Conservation (phyloP, 2,113 vertebrate species). For the Zosterops borbonicus region DNA sequence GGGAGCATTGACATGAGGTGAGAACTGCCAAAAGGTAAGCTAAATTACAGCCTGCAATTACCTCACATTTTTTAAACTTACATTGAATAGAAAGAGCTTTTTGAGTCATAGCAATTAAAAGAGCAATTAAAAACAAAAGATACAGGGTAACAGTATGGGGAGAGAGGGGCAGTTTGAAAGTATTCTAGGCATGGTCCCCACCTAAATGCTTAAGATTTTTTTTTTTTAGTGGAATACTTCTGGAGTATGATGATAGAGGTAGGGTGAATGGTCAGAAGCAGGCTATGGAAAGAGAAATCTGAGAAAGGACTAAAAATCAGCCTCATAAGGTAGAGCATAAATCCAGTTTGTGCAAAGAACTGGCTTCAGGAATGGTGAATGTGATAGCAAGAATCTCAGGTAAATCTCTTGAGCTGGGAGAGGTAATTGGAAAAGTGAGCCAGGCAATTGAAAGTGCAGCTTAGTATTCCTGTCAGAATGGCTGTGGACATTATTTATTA, state of each 20-base stretch:
- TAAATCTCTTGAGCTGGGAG: background rate
- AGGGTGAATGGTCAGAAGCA: background rate
- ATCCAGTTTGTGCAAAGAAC: background rate
- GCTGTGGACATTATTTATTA: background rate
- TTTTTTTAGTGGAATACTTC: background rate
- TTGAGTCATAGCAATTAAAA: background rate
- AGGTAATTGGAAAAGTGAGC: background rate
- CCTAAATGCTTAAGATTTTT: background rate
- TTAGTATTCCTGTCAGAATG: background rate
- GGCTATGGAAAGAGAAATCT: background rate
- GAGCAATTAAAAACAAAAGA: background rate
- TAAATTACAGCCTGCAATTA: background rate
- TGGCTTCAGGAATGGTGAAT: background rate
- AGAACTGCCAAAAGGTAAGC: background rate
- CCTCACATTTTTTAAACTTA: background rate
- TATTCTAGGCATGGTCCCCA: background rate
- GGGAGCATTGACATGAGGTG: background rate
- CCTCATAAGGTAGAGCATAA: background rate
- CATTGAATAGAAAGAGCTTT: background rate
- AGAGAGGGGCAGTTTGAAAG: background rate
- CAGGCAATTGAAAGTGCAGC: background rate
- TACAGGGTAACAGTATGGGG: background rate
- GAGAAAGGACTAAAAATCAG: background rate
- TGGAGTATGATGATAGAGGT: background rate
- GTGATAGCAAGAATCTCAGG: background rate